Percentiles rank a stretch among this genome's conserved stretches.
These are phyloP conservation scores for Papilio gigon DNA, from an alignment of 2,888 invertebrate species.

Conservation along the genomic window DNA sequence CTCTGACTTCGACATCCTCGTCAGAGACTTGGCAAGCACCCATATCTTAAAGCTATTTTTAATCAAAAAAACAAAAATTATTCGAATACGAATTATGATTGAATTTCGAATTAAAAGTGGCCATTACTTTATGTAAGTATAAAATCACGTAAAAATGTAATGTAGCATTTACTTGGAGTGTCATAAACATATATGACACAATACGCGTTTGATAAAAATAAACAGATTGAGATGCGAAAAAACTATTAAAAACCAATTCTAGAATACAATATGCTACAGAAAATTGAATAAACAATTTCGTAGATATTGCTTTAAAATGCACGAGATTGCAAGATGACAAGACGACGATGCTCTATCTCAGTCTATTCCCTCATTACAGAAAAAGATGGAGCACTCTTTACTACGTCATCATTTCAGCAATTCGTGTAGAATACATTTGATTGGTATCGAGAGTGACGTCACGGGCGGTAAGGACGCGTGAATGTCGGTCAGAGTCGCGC, in stretches of 20 bases:
- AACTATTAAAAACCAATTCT: too few relatives aligned
- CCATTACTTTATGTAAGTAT: neutral
- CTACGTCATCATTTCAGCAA: constrained; percentile 1
- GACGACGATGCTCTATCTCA: neutral
- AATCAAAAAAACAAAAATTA: too few relatives aligned
- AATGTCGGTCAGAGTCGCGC: constrained; percentile 23
- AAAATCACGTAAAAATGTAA: neutral
- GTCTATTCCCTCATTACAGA: neutral
- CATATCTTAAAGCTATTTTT: too few relatives aligned
- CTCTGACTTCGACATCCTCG: too few relatives aligned
- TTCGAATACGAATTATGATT: too few relatives aligned
- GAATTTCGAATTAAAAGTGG: neutral
- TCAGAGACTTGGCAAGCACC: too few relatives aligned
- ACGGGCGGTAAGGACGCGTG: constrained; percentile 12
- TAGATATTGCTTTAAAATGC: neutral
- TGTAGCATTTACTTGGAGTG: neutral
- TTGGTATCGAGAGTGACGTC: constrained; percentile 1
- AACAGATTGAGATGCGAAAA: too few relatives aligned
- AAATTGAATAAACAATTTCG: neutral
- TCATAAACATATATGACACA: constrained; percentile 28
- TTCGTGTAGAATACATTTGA: constrained; percentile 2
- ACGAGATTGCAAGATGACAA: neutral
- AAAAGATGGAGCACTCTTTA: neutral
- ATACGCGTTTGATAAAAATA: too few relatives aligned
- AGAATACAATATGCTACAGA: too few relatives aligned